Percentiles rank a stretch among this genome's conserved stretches.
Conservation (phyloP, 2,888 invertebrate genomes). For the Miltochrista miniata region DNA sequence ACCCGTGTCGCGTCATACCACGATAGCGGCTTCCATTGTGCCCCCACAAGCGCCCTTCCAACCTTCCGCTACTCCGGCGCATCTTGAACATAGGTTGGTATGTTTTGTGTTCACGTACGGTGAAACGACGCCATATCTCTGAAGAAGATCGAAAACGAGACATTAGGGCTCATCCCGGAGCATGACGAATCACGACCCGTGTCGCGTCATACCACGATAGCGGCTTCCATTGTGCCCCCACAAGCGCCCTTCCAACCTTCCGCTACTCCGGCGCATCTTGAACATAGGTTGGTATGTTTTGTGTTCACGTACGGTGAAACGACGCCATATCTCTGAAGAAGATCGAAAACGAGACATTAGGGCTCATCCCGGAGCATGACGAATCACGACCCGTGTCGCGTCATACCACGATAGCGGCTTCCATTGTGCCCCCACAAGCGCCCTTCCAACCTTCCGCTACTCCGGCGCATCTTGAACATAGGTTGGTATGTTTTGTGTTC, state of each 20-base stretch:
- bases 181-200: slow-evolving; percentile 56
- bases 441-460: slow-evolving; percentile 96
- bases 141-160: slow-evolving; percentile 89
- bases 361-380: slow-evolving; percentile 33
- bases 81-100: slow-evolving; percentile 90
- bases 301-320: no score
- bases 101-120: no score
- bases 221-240: slow-evolving; percentile 78
- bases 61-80: slow-evolving; percentile 93
- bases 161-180: slow-evolving; percentile 24
- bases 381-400: slow-evolving; percentile 59
- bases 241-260: slow-evolving; percentile 96
- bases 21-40: slow-evolving; percentile 64
- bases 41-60: slow-evolving; percentile 94
- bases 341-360: slow-evolving; percentile 85
- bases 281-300: no score
- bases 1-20: slow-evolving; percentile 48
- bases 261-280: slow-evolving; percentile 92
- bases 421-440: slow-evolving; percentile 87
- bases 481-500: no score
- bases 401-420: slow-evolving; percentile 57
- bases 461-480: slow-evolving; percentile 91
- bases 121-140: slow-evolving; percentile 90
- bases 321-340: slow-evolving; percentile 90
- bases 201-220: slow-evolving; percentile 52